Evolutionary conservation across 2,888 invertebrate species (phyloP), one percentile per base, ranked within the genome.

Genomic region (Sicus ferrugineus): DNA sequence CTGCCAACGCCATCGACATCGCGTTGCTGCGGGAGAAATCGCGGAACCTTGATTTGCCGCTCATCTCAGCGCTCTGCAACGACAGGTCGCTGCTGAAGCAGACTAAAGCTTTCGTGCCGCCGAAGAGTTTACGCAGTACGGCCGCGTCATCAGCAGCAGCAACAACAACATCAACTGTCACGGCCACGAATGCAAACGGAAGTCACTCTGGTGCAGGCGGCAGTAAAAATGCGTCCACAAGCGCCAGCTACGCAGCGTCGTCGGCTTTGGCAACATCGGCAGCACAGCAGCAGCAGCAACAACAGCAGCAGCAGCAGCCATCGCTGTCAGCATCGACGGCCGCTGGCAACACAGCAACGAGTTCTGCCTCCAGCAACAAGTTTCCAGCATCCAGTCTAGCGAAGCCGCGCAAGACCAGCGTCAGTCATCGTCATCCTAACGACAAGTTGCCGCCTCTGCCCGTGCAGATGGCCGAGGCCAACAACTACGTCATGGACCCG

Each of bases 21-120:
- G 91, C 92, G 80, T 90, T 93, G 75, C 87, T 96, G 72, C 89
- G 95, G 70, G 95, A 95, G 86, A 94, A 95, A 86, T 95, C 94
- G 86, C 92, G 92, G 82, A 93, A 95, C 83, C 88, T 96, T 80
- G 95, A 96, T 86, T 88, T 97, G 84, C 97, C 97, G 23, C 87
- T 97, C 72, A 96, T 97, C 81, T 93, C 95, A 71, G 97, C 96
- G 16, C 88, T 97, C 76, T 97, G 96, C 87, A 97, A 96, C 83
- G 97, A 97, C 85, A 90, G 93, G 70, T 93, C 95, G 71, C 88
- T 97, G 79, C 87, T 95, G 70, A 94, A 94, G 85, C 95, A 95
- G 86, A 95, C 94, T 64, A 94, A 94, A 84, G 93, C 94, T 26
- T 93, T 93, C 82, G 93, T 92, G 74, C 89, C 91, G 88, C 92